phyloP scores from a whole-genome alignment of 2,113 vertebrate species.

The Panthera tigris region DNA sequence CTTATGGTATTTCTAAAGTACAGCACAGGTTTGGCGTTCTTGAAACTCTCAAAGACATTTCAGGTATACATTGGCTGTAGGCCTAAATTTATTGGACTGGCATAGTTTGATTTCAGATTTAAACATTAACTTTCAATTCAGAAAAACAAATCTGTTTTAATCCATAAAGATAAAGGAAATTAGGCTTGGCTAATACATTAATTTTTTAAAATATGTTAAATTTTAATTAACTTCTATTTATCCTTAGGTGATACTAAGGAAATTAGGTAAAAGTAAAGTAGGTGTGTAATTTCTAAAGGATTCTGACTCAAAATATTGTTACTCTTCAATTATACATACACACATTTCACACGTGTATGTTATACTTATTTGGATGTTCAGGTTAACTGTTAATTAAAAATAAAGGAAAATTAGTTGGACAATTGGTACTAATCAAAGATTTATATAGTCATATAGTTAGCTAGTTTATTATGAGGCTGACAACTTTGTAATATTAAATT shows the following conservation, averaged over 20 bases:
- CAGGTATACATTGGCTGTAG: neutral
- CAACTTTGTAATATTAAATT: neutral
- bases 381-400: neutral
- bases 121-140: conserved; percentile 7
- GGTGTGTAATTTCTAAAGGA: neutral
- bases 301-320: conserved; percentile 28
- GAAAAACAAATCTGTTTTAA: neutral
- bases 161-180: conserved; percentile 18
- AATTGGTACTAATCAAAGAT: neutral
- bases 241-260: neutral
- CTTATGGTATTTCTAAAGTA: neutral
- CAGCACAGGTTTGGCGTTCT: neutral
- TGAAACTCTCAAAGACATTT: conserved; percentile 1
- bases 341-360: neutral
- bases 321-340: neutral
- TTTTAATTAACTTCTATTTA: conserved; percentile 32
- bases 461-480: neutral
- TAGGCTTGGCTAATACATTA: neutral
- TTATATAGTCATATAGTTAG: neutral
- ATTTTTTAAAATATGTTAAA: neutral
- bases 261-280: neutral
- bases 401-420: neutral
- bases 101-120: conserved; percentile 6
- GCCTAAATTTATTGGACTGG: neutral
- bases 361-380: neutral